Percentiles rank a stretch among this genome's conserved stretches.
Conservation (phyloP, 2,113 vertebrate species). For the Oncorhynchus keta region DNA sequence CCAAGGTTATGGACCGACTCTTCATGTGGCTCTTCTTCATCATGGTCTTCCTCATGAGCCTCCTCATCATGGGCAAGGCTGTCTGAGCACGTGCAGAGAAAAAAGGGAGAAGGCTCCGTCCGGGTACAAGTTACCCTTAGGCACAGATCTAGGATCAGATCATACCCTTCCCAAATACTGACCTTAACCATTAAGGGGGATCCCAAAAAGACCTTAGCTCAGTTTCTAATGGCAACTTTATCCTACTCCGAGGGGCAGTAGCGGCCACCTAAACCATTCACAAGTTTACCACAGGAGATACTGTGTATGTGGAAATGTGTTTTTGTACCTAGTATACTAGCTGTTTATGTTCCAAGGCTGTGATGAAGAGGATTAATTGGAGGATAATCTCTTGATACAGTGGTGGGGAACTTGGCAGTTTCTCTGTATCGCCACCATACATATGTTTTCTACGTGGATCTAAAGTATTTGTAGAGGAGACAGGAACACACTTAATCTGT, state of each 20-base stretch:
- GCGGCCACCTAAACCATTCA: not conserved
- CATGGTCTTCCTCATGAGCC: constrained; percentile 97
- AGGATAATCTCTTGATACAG: not conserved
- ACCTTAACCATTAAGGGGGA: not conserved
- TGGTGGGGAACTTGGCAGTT: not conserved
- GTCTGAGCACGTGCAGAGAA: constrained; percentile 70
- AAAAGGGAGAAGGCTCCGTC: constrained; percentile 89
- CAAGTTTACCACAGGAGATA: not conserved
- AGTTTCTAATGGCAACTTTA: not conserved
- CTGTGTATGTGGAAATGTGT: not conserved
- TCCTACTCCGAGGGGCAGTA: not conserved
- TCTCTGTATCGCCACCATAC: too few relatives aligned
- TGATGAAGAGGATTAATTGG: not conserved
- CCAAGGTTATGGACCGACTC: constrained; percentile 97
- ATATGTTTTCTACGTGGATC: too few relatives aligned
- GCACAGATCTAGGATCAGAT: not conserved
- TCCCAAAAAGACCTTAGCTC: not conserved
- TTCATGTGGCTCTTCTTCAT: constrained; percentile 99
- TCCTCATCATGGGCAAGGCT: constrained; percentile 89
- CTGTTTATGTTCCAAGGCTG: not conserved
- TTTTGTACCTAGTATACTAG: not conserved
- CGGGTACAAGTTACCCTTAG: constrained; percentile 26
- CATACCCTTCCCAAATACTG: not conserved
- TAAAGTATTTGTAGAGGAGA: too few relatives aligned
- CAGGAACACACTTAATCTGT: not conserved